These are phyloP conservation scores for Brachirus orientalis DNA, from an alignment of 2,113 vertebrate genomes.

Conservation along the genomic window DNA sequence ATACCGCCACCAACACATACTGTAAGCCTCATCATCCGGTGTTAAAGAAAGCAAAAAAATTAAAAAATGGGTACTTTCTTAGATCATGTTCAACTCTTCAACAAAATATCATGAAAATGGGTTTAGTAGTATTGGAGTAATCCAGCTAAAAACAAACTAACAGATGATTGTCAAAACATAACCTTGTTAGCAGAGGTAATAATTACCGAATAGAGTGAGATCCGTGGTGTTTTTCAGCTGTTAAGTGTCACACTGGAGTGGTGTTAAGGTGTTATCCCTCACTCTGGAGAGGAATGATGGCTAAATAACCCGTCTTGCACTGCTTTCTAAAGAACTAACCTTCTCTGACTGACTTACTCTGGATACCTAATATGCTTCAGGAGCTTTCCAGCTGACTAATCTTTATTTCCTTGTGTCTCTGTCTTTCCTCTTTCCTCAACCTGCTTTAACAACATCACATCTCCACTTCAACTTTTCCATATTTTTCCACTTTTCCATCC, in stretches of 20 bases:
- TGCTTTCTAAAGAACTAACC: conserved; percentile 29
- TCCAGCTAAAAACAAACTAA: too few species aligned
- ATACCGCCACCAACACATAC: too few species aligned
- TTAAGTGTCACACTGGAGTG: not conserved
- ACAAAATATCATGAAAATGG: too few species aligned
- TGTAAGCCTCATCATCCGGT: too few species aligned
- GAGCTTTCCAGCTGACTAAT: conserved; percentile 58
- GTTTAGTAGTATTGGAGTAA: too few species aligned
- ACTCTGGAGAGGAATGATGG: conserved; percentile 1
- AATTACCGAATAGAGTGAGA: not conserved
- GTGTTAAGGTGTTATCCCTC: conserved; percentile 3
- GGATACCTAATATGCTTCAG: conserved; percentile 42
- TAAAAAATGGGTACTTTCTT: too few species aligned
- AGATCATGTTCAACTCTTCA: too few species aligned
- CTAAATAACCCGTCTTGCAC: not conserved
- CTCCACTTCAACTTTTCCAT: conserved; percentile 27
- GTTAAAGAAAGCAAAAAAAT: too few species aligned
- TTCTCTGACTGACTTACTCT: conserved; percentile 21
- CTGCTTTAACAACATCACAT: conserved; percentile 46
- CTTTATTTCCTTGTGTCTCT: conserved; percentile 44
- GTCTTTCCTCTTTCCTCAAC: not conserved
- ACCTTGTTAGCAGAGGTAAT: too few species aligned
- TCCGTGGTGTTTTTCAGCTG: conserved; percentile 3
- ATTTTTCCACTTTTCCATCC: too few species aligned
- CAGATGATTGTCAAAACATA: too few species aligned